Evolutionary conservation across 1,140 invertebrate genomes (phyloP).

Genomic region (Pseudomyrmex pallidus): DNA sequence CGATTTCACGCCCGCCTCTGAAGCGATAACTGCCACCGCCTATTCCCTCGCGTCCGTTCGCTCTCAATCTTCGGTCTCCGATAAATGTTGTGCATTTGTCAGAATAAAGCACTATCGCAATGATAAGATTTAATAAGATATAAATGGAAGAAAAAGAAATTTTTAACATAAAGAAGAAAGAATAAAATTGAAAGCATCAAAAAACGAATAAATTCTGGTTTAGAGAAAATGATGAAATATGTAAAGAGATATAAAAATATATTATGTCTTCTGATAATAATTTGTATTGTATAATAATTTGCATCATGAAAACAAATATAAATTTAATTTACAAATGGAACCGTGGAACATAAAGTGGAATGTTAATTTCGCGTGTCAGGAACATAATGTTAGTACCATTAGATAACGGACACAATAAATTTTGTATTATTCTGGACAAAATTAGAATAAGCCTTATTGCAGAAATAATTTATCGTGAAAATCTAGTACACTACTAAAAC

Average conservation of each 20-base stretch:
- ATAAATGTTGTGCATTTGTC: conserved; percentile 27
- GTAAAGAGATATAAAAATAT: background rate
- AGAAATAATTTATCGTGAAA: conserved; percentile 8
- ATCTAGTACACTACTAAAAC: background rate
- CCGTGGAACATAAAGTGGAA: background rate
- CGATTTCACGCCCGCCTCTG: conserved; percentile 35
- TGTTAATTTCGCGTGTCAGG: conserved; percentile 8
- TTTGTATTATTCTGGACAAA: background rate
- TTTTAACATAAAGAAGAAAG: too few relatives aligned
- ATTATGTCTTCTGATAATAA: too few relatives aligned
- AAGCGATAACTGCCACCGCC: conserved; percentile 32
- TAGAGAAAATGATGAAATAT: background rate
- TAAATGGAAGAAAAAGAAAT: conserved; percentile 1
- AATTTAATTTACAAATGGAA: background rate
- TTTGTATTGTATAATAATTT: background rate
- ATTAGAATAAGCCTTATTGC: conserved; percentile 26
- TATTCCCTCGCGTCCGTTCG: conserved; percentile 36
- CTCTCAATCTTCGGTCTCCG: conserved; percentile 31
- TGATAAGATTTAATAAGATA: conserved; percentile 17
- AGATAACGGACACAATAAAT: background rate
- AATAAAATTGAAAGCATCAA: background rate
- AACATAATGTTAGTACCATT: background rate
- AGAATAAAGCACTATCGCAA: conserved; percentile 29
- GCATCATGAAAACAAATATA: background rate
- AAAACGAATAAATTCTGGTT: too few relatives aligned